These are phyloP conservation scores for Agrypnia vestita DNA, from an alignment of 1,140 invertebrate genomes.

Conservation along the genomic window DNA sequence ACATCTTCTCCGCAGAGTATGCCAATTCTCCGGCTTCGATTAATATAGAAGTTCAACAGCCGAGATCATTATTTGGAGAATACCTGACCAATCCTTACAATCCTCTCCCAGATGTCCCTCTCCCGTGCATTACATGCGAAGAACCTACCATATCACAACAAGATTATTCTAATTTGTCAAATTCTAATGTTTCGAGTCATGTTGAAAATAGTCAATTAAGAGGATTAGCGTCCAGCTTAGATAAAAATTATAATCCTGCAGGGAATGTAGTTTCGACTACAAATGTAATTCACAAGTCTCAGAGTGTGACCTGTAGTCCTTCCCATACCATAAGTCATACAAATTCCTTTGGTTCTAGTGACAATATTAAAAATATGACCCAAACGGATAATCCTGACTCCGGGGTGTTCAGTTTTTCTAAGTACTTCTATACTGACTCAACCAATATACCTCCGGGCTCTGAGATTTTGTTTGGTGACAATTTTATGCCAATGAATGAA, in stretches of 20 bases:
- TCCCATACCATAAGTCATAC: slow-evolving; percentile 64
- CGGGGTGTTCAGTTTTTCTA: slow-evolving; percentile 70
- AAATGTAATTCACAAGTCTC: slow-evolving; percentile 64
- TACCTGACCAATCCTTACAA: slow-evolving; percentile 74
- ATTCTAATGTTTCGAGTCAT: background rate
- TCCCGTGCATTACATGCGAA: slow-evolving; percentile 23
- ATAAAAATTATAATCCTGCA: slow-evolving; percentile 44
- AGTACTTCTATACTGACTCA: slow-evolving; percentile 74
- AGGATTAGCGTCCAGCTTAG: slow-evolving; percentile 26
- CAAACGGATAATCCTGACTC: slow-evolving; percentile 59
- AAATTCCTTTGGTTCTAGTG: slow-evolving; percentile 66
- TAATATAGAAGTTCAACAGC: slow-evolving; percentile 62
- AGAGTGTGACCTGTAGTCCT: slow-evolving; percentile 69
- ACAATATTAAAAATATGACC: slow-evolving; percentile 65
- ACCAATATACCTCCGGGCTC: slow-evolving; percentile 72
- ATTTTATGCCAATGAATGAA: slow-evolving; percentile 5
- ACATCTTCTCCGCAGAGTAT: slow-evolving; percentile 6
- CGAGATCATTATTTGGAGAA: slow-evolving; percentile 71
- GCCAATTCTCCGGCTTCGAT: slow-evolving; percentile 17
- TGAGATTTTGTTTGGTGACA: slow-evolving; percentile 74
- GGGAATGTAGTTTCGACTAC: background rate
- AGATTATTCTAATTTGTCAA: background rate
- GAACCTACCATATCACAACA: slow-evolving; percentile 2
- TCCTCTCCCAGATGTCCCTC: slow-evolving; percentile 44
- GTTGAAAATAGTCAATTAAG: background rate